phyloP scores from a whole-genome alignment of 2,888 invertebrate genomes.

The Beris chalybata region DNA sequence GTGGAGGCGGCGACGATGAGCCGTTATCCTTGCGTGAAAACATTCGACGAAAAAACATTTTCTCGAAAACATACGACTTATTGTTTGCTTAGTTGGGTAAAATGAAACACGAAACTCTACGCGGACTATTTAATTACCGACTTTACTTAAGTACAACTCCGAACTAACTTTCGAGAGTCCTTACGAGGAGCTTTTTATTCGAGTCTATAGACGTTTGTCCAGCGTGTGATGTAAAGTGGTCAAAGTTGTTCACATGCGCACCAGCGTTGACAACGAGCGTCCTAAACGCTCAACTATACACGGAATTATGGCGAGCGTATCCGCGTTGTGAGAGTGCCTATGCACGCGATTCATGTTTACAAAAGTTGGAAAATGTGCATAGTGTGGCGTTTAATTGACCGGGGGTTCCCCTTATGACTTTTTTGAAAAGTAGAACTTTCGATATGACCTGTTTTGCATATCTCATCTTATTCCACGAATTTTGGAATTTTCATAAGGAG shows the following conservation, averaged over 20 bases:
- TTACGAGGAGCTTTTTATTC: slow-evolving; percentile 24
- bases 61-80: slow-evolving; percentile 25
- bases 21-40: slow-evolving; percentile 47
- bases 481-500: too few relatives aligned
- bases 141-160: slow-evolving; percentile 7
- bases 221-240: slow-evolving; percentile 9
- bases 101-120: not conserved
- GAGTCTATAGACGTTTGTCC: slow-evolving; percentile 11
- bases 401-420: too few relatives aligned
- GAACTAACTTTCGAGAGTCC: slow-evolving; percentile 12
- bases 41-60: slow-evolving; percentile 53
- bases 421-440: too few relatives aligned
- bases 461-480: too few relatives aligned
- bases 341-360: slow-evolving; percentile 34
- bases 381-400: too few relatives aligned
- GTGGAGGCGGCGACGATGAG: slow-evolving; percentile 12
- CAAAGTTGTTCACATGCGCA: slow-evolving; percentile 19
- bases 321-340: slow-evolving; percentile 1
- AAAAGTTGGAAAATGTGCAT: slow-evolving; percentile 4
- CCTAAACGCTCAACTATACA: too few relatives aligned
- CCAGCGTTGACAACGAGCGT: too few relatives aligned
- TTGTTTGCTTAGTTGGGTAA: not conserved
- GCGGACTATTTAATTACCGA: slow-evolving; percentile 20
- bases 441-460: too few relatives aligned
- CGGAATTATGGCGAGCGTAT: too few relatives aligned